Percentiles rank a stretch among this genome's conserved stretches.
phyloP scores from a whole-genome alignment of 2,113 vertebrate species.

The Clarias macrocephalus region DNA sequence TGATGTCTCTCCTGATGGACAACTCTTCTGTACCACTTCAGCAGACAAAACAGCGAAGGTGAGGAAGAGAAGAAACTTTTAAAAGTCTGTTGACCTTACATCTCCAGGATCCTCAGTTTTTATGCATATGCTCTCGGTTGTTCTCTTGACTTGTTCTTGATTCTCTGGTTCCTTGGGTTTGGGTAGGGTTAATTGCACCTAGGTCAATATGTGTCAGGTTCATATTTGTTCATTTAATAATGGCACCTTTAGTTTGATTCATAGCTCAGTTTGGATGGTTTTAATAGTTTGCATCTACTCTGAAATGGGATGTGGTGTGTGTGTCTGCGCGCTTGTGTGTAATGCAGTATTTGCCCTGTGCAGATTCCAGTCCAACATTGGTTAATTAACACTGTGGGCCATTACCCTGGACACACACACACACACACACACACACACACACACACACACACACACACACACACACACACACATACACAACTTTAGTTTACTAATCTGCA shows the following conservation, averaged over 20 bases:
- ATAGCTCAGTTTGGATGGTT: too few species aligned
- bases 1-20: slow-evolving; percentile 80
- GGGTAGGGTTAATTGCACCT: too few species aligned
- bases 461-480: too few species aligned
- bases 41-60: slow-evolving; percentile 94
- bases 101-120: background rate
- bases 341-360: background rate
- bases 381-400: slow-evolving; percentile 34
- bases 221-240: too few species aligned
- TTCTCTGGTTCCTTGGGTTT: background rate
- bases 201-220: background rate
- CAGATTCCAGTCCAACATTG: slow-evolving; percentile 11
- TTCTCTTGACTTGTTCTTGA: background rate
- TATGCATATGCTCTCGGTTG: background rate
- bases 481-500: background rate
- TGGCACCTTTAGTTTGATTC: too few species aligned
- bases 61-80: background rate
- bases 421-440: background rate
- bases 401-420: background rate
- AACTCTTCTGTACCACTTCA: slow-evolving; percentile 84
- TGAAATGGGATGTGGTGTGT: background rate
- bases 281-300: too few species aligned
- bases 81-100: too few species aligned
- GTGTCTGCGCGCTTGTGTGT: background rate
- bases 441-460: too few species aligned